Conservation (phyloP, 2,797 vertebrate genomes). For the Cynopterus sphinx region DNA sequence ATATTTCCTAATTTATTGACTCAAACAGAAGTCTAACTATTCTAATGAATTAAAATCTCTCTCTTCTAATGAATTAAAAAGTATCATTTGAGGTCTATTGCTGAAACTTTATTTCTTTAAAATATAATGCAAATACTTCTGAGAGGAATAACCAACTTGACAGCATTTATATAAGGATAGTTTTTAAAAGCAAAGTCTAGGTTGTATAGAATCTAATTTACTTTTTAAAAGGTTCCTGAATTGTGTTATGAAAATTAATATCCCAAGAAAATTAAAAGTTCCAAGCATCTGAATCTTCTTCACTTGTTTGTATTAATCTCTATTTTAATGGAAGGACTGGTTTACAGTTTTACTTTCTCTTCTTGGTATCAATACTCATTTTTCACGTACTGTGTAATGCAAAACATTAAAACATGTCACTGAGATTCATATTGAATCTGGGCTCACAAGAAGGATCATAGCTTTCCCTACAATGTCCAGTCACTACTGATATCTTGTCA, state of each 20-base stretch:
- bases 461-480: background rate
- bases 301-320: conserved; percentile 55
- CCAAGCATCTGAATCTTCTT: conserved; percentile 5
- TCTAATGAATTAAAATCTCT: background rate
- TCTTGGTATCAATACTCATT: background rate
- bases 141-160: background rate
- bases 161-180: background rate
- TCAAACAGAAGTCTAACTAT: background rate
- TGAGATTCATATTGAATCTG: background rate
- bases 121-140: conserved; percentile 17
- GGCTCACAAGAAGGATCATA: background rate
- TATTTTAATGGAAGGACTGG: background rate
- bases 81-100: background rate
- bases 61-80: background rate
- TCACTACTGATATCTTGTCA: background rate
- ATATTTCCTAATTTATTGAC: background rate
- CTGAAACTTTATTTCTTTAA: background rate
- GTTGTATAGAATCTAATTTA: conserved; percentile 71
- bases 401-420: background rate
- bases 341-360: background rate
- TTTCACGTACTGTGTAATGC: background rate
- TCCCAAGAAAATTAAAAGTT: conserved; percentile 63
- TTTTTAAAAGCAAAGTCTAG: conserved; percentile 50
- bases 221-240: conserved; percentile 54
- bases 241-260: conserved; percentile 71